Base-by-base conservation (phyloP, 2,888 invertebrate species). In the Volucella inflata region DNA sequence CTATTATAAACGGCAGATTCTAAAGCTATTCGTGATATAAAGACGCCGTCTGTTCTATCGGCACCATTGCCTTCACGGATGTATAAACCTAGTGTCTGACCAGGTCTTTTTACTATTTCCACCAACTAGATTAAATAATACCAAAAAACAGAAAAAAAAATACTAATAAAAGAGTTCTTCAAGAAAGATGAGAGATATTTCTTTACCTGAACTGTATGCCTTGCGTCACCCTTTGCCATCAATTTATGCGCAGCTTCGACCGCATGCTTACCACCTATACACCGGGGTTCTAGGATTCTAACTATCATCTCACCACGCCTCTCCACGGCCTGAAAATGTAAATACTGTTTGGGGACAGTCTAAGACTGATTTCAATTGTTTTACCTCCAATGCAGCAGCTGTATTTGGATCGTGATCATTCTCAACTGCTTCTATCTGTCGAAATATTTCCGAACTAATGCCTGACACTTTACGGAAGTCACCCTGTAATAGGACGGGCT, bases 51-150 rank as follows among this genome's bases (percentile, higher is more conserved):
- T 59, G 95, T 95, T 84, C 98, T 95, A 90, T 98, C 97, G 71
- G 97, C 95, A n/a, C 99, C 99, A 90, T 99, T 99, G n/a, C 99
- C 99, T 94, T 99, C 99, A 50, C 99, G 95, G 90, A 99, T 99
- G 92, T 99, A 99, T 82, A 99, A 94, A 53, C 99, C 99, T 87
- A 99, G 94, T 42, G 99, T 99, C 93, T 99, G 99, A 12, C 99
- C 99, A 0, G 99, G 99, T 89, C 99, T 95, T 93, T 99, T 99
- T 88, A 99, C 98, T 90, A 99, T 99, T 93, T 99, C 99, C 89
- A 99, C 98, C 91, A 98, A 95, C 92, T 97, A 30, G 12, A 51
- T 30, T 30, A 30, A 30, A 30, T 6, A 30, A 30, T 30, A 30
- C 6, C 30, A 30, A 30, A 6, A 30, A 6, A 40, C 2, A 9